These are phyloP conservation scores for Rhingia rostrata DNA, from an alignment of 2,888 invertebrate genomes.

Conservation along the genomic window DNA sequence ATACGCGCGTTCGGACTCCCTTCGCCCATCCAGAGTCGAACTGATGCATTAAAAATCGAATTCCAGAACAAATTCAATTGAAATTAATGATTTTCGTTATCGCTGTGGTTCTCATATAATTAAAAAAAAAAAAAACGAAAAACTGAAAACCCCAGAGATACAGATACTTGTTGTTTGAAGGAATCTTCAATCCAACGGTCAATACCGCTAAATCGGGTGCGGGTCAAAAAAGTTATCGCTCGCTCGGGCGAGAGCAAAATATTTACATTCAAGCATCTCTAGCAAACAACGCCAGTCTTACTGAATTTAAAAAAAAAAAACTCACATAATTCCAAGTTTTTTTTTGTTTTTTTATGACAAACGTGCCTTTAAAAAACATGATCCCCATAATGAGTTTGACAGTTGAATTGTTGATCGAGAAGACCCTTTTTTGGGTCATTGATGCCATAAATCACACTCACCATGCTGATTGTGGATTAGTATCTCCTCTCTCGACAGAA, in stretches of 20 bases:
- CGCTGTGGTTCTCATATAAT: conserved; percentile 43
- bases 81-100: conserved; percentile 65
- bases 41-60: conserved; percentile 63
- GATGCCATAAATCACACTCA: conserved; percentile 47
- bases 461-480: conserved; percentile 37
- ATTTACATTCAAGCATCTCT: conserved; percentile 22
- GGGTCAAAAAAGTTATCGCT: conserved; percentile 65
- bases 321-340: background rate
- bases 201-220: conserved; percentile 53
- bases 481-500: conserved; percentile 4
- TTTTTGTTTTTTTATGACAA: conserved; percentile 11
- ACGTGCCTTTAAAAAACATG: conserved; percentile 22
- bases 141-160: conserved; percentile 26
- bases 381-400: conserved; percentile 32
- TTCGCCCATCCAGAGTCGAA: conserved; percentile 21
- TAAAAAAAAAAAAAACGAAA: conserved; percentile 28
- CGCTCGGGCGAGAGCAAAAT: conserved; percentile 24
- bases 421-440: conserved; percentile 35
- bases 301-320: conserved; percentile 11
- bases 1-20: background rate
- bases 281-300: conserved; percentile 17
- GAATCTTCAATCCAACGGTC: conserved; percentile 47
- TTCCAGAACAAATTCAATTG: conserved; percentile 62
- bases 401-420: conserved; percentile 11
- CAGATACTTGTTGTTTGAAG: conserved; percentile 43